These are phyloP conservation scores for Pterobdella sp. DNA, from an alignment of 2,888 invertebrate genomes.

Conservation along the genomic window DNA sequence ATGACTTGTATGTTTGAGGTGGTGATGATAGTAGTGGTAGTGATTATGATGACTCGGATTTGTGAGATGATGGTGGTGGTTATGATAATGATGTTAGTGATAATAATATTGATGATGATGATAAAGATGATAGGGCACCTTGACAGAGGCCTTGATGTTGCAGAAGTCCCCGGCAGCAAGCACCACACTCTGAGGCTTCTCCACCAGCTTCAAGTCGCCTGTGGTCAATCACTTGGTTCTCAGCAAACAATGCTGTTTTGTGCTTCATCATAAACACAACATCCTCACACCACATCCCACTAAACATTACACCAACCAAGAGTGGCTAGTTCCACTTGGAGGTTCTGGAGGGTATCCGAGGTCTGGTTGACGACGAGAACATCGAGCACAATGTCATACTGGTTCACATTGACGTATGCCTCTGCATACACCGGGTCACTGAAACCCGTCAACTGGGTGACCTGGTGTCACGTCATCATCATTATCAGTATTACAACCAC, in stretches of 20 bases:
- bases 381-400: slow-evolving; percentile 92
- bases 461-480: slow-evolving; percentile 42
- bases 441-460: slow-evolving; percentile 94
- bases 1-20: too few relatives aligned
- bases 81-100: too few relatives aligned
- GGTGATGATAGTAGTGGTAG: too few relatives aligned
- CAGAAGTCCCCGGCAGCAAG: slow-evolving; percentile 93
- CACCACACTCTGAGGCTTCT: slow-evolving; percentile 89
- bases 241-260: not conserved
- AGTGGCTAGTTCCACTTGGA: slow-evolving; percentile 92
- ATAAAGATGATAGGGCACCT: slow-evolving; percentile 52
- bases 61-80: too few relatives aligned
- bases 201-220: slow-evolving; percentile 92
- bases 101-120: too few relatives aligned
- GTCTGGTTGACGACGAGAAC: slow-evolving; percentile 92
- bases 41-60: too few relatives aligned
- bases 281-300: not conserved
- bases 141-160: slow-evolving; percentile 94
- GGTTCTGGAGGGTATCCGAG: slow-evolving; percentile 88
- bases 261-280: not conserved
- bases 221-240: slow-evolving; percentile 4
- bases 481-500: not conserved
- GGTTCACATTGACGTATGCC: slow-evolving; percentile 88
- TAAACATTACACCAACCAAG: slow-evolving; percentile 54
- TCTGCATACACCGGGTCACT: slow-evolving; percentile 99